Base-by-base conservation (phyloP, 2,888 invertebrate genomes). In the Iselma pallidipennis region DNA sequence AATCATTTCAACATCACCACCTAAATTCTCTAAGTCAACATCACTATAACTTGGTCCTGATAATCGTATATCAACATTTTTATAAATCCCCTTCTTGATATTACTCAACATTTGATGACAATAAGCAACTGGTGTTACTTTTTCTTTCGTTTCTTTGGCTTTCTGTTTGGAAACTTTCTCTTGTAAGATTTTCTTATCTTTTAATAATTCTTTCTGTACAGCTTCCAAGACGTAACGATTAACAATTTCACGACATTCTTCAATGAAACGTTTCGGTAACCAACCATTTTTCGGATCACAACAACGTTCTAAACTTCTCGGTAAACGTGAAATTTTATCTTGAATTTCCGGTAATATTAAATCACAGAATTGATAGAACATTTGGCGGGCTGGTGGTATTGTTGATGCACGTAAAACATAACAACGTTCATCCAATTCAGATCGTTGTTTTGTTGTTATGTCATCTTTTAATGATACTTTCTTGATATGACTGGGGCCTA, bases 341-440 rank as follows among this genome's bases (percentile, higher is more conserved):
- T 95, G 89, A 31, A 96, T 89, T 81, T 94, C 93, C 0, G 89
- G 88, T 21, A 94, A 82, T 16, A 89, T 83, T 45, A 96, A 85
- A 80, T 97, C 94, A 74, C 92, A 91, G 75, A 90, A 91, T 89
- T 95, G 94, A 80, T 95, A 94, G 81, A 93, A 94, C 85, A 94
- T 92, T 81, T 96, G 96, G 37, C 94, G 82, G 52, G 91, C 92
- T 4, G 92, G 87, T 0, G 96, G 96, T 53, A 93, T 81, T 67
- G 87, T 83, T 10, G 91, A 91, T 1, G 92, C 91, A 6, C 87
- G 83, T 71, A 91, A 88, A 69, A 86, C 83, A 71, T 86, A 89
- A 48, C 80, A 77, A 63, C 81, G 82, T 67, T 86, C 88, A 74
- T 71, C 82, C 71, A 55, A 67, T 2, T 83, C 73, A 2, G 68